phyloP scores from a whole-genome alignment of 2,888 invertebrate genomes.

The Melanotus villosus region DNA sequence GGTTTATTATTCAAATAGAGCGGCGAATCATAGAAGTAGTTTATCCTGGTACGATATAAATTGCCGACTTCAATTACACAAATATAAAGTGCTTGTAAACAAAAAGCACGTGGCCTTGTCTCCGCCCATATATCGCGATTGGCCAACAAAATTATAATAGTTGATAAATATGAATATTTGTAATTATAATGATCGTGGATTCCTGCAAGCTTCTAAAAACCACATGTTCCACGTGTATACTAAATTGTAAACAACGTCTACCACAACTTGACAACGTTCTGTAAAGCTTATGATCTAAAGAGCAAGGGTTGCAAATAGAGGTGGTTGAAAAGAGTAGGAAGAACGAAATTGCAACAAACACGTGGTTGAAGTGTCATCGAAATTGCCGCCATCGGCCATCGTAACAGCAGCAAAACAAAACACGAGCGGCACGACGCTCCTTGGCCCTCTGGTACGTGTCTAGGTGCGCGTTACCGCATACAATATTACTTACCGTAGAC shows the following conservation, averaged over 20 bases:
- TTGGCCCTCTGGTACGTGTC: conserved; percentile 21
- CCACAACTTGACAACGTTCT: background rate
- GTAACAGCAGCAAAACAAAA: no score
- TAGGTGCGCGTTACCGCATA: conserved; percentile 16
- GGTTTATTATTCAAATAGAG: background rate
- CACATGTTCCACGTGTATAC: conserved; percentile 22
- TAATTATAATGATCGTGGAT: conserved; percentile 35
- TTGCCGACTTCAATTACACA: conserved; percentile 49
- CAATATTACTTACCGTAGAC: conserved; percentile 71
- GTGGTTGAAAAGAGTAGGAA: background rate
- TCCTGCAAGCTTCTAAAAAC: conserved; percentile 20
- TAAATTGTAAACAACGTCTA: background rate
- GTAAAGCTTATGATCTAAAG: no score
- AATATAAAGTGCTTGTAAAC: conserved; percentile 54
- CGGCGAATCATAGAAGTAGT: conserved; percentile 5
- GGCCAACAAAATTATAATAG: conserved; percentile 51
- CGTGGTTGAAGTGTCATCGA: background rate
- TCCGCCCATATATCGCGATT: conserved; percentile 52
- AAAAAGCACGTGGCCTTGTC: conserved; percentile 57
- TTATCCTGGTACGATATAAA: conserved; percentile 31
- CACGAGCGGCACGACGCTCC: conserved; percentile 9
- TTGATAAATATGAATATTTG: conserved; percentile 51
- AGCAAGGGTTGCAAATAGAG: background rate
- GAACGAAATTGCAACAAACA: background rate
- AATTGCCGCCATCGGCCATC: background rate